Conservation (phyloP, 92 coral and sea anemone species). For the Pocillopora grandis region DNA sequence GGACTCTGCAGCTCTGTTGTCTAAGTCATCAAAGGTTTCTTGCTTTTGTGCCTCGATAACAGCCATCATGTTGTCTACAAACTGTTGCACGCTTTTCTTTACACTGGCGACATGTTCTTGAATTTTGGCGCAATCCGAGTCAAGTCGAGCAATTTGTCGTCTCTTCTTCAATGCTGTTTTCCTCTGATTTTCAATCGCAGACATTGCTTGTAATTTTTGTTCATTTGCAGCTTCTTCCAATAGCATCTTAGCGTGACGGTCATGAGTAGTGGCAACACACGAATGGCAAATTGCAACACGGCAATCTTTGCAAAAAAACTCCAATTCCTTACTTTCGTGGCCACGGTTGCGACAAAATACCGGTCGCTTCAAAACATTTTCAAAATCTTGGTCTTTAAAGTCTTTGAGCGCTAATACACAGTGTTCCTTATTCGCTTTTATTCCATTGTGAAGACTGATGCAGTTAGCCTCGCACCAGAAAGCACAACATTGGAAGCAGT, state of each 20-base stretch:
- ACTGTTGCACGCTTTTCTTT: neutral
- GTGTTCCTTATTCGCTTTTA: neutral
- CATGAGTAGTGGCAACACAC: neutral
- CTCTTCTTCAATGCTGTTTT: neutral
- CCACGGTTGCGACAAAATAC: neutral
- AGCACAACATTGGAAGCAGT: too few relatives aligned
- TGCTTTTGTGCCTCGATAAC: neutral
- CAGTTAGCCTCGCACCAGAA: neutral
- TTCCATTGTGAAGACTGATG: neutral
- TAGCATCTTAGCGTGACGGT: neutral
- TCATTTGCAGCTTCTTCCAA: slow-evolving; percentile 6
- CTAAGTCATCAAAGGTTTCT: neutral
- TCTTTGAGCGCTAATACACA: neutral
- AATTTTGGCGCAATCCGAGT: neutral
- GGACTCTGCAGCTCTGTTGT: neutral
- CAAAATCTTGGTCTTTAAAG: neutral
- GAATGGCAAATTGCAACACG: neutral
- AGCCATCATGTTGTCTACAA: neutral
- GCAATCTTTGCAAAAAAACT: neutral
- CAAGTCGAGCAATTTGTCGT: neutral
- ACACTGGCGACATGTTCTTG: neutral
- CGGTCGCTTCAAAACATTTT: too few relatives aligned
- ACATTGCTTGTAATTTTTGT: neutral
- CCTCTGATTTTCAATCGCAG: neutral
- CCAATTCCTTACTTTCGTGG: neutral